These are phyloP conservation scores for Saturnia pavonia DNA, from an alignment of 2,888 invertebrate species.

Conservation along the genomic window DNA sequence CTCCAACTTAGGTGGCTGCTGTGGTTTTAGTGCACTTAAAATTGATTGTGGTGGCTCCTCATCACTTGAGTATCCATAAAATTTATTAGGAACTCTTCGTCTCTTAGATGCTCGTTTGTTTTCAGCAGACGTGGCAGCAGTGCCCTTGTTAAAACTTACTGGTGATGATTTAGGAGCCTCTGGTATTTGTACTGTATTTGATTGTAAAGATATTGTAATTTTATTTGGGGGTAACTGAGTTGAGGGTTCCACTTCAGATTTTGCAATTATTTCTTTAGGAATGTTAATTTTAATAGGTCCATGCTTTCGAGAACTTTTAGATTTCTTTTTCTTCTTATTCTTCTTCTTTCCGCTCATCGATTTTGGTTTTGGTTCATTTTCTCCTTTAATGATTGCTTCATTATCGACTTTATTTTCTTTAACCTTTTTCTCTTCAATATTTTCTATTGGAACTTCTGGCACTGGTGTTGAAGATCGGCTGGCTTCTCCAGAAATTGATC, in stretches of 20 bases:
- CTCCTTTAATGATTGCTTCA: constrained; percentile 64
- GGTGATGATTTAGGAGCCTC: constrained; percentile 51
- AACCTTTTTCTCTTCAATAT: constrained; percentile 69
- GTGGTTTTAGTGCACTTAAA: constrained; percentile 77
- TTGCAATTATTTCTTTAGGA: constrained; percentile 75
- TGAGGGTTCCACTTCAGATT: constrained; percentile 52
- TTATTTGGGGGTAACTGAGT: constrained; percentile 63
- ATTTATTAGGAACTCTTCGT: constrained; percentile 90
- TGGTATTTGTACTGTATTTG: constrained; percentile 76
- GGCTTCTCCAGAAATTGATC: constrained; percentile 80
- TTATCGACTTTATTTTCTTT: constrained; percentile 75
- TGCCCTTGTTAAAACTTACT: constrained; percentile 35
- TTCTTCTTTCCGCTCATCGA: constrained; percentile 84
- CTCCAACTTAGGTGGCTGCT: constrained; percentile 84
- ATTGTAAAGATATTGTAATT: constrained; percentile 77
- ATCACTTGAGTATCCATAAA: constrained; percentile 94
- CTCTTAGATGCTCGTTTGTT: constrained; percentile 89
- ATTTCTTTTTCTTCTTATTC: constrained; percentile 85
- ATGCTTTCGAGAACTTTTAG: constrained; percentile 68
- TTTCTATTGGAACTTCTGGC: constrained; percentile 47
- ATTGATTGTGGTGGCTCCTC: constrained; percentile 84
- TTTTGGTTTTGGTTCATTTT: constrained; percentile 75
- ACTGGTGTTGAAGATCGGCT: constrained; percentile 85
- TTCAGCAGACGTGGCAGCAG: constrained; percentile 69
- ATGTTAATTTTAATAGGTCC: constrained; percentile 83